Evolutionary conservation across 1,140 invertebrate species (phyloP).

Genomic region (Camponotus floridanus): DNA sequence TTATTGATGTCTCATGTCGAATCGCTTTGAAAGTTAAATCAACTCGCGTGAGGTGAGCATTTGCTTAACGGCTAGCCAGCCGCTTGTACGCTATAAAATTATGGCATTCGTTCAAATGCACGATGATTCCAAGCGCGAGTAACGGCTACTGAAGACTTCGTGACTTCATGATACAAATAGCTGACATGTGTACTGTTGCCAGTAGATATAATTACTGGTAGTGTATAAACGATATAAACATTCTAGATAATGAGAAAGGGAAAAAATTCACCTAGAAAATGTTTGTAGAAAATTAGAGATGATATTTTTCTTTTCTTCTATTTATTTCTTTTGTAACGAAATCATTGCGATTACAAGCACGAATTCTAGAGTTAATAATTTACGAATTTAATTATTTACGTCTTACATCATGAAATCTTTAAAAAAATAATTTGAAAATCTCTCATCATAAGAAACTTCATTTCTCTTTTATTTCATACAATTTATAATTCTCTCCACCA

Average conservation of each 20-base stretch:
- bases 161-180: constrained; percentile 2
- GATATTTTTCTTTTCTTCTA: not conserved
- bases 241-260: not conserved
- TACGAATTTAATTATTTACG: not conserved
- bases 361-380: not conserved
- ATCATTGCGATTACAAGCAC: not conserved
- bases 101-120: constrained; percentile 20
- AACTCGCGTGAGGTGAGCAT: constrained; percentile 27
- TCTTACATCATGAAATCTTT: not conserved
- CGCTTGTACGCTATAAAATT: constrained; percentile 29
- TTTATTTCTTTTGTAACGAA: not conserved
- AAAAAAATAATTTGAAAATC: not conserved
- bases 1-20: constrained; percentile 56
- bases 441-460: too few relatives aligned
- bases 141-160: constrained; percentile 8
- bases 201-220: constrained; percentile 11
- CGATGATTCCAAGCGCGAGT: not conserved
- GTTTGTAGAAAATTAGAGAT: not conserved
- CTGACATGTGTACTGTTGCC: not conserved
- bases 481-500: too few relatives aligned
- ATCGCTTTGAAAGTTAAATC: constrained; percentile 57
- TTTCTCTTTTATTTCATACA: too few relatives aligned
- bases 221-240: not conserved
- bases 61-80: constrained; percentile 38
- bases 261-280: not conserved